Conservation (phyloP, 2,113 vertebrate genomes). For the Corythornis madagascariensis region DNA sequence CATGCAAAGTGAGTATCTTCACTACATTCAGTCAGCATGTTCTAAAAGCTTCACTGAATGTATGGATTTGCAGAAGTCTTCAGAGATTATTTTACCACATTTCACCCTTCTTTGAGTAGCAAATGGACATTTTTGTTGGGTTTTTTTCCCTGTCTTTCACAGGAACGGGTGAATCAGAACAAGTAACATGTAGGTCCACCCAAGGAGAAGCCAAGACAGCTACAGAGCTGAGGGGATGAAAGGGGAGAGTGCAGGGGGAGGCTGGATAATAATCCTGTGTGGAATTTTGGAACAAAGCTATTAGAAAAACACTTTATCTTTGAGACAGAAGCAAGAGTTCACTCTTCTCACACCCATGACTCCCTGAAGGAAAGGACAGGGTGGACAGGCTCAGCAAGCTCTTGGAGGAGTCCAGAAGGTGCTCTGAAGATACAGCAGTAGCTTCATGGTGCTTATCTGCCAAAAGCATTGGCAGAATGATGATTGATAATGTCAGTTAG, state of each 20-base stretch:
- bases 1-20: slow-evolving; percentile 86
- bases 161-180: background rate
- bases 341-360: background rate
- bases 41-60: background rate
- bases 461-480: background rate
- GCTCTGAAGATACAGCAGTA: background rate
- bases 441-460: background rate
- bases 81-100: background rate
- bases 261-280: background rate
- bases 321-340: background rate
- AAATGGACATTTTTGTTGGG: background rate
- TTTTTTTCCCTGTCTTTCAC: background rate
- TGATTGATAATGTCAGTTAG: background rate
- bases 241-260: accelerated
- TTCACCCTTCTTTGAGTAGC: background rate
- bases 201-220: background rate
- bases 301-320: background rate
- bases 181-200: background rate
- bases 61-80: background rate
- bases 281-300: background rate
- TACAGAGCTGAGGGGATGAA: background rate
- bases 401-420: background rate
- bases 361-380: background rate
- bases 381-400: background rate
- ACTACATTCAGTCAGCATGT: background rate